Evolutionary conservation across 2,888 invertebrate genomes (phyloP), one percentile per base, ranked within the genome.

Genomic region (Molanna angustata): DNA sequence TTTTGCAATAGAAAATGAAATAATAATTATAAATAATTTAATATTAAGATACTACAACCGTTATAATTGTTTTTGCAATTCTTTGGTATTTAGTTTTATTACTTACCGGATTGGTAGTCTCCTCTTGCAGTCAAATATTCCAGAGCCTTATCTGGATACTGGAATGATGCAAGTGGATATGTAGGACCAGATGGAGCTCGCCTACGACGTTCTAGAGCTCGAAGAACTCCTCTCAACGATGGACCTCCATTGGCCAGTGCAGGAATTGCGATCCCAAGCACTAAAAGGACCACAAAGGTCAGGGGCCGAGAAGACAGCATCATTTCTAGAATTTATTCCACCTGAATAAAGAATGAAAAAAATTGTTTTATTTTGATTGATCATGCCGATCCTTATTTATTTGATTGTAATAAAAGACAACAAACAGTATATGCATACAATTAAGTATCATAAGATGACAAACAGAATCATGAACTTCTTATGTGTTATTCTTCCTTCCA

Each of bases 181-280:
- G 47, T 14, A 16, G 47, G 17, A 71, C 47, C 58, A 4, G 61
- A 48, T 6, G 64, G 61, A 41, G 65, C 72, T 1, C 79, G 69
- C 60, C 79, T 78, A 11, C 79, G 69, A 7, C 79, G 69, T 61
- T 78, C 76, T 56, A 80, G 65, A 1, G 79, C 79, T 56, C 78
- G 78, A 1, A 80, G 66, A 0, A 79, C 80, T 1, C 76, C 73
- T 2, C 76, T 71, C 51, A 80, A 67, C 1, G 79, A 79, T 17
- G 49, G 27, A 4, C 35, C 44, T 27, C 65, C 67, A 20, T 32
- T 32, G 16, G 68, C 69, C 13, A 69, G 71, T 37, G 48, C 51
- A 2, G 67, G 68, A 58, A 53, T 62, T 64, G 67, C 68, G 58
- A 51, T 62, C 64, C 43, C 46, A 17, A 52, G 22, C 40, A 63